Evolutionary conservation across 2,797 vertebrate species (phyloP).

Genomic region (Ictinia mississippiensis): DNA sequence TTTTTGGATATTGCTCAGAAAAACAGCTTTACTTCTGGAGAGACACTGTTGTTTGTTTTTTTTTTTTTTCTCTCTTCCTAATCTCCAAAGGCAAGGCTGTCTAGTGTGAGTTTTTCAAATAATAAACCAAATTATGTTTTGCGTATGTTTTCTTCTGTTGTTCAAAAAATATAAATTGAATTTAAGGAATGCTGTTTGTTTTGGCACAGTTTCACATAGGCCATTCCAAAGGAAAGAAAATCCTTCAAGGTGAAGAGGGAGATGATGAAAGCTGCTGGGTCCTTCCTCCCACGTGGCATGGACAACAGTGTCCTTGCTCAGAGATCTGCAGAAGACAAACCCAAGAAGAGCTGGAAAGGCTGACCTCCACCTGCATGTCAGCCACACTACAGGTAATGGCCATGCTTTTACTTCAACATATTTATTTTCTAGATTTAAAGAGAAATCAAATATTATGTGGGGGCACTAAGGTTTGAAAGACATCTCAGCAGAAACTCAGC

Average conservation of each 20-base stretch:
- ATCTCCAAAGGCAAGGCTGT: not conserved
- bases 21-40: not conserved
- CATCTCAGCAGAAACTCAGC: too few relatives aligned
- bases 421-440: not conserved
- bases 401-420: fast-evolving
- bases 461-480: too few relatives aligned
- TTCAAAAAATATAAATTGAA: not conserved
- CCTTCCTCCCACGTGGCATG: fast-evolving
- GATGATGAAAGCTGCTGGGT: not conserved
- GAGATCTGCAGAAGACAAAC: not conserved
- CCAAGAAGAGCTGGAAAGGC: not conserved
- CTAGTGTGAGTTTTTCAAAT: not conserved
- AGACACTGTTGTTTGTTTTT: not conserved
- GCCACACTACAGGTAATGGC: not conserved
- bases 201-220: not conserved
- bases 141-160: not conserved
- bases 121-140: not conserved
- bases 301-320: not conserved
- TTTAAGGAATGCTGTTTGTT: not conserved
- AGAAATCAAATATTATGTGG: not conserved
- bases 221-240: not conserved
- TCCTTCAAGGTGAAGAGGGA: not conserved
- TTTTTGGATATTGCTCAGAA: not conserved
- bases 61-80: not conserved
- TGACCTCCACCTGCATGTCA: not conserved